A percentile compares a stretch with the other conserved stretches of the same genome.
Evolutionary conservation across 2,113 vertebrate genomes (phyloP).

Genomic region (Chaetops frenatus): DNA sequence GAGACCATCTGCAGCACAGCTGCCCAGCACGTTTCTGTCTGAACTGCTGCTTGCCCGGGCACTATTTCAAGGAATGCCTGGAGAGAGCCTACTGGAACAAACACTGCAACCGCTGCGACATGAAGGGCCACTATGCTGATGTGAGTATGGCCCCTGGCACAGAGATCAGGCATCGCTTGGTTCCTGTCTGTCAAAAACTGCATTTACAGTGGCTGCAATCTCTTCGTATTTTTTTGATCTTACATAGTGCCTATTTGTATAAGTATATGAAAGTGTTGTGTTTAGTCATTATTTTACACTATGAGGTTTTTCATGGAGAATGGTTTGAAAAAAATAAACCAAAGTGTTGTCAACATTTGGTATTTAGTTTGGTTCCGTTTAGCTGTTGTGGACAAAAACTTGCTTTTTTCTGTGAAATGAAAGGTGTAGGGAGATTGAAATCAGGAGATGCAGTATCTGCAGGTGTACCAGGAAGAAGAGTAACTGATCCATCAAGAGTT

Average conservation of each 20-base stretch:
- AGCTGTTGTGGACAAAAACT: neutral
- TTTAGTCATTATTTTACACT: neutral
- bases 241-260: fast-evolving
- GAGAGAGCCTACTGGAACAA: conserved; percentile 82
- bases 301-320: neutral
- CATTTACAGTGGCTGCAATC: no score
- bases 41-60: conserved; percentile 86
- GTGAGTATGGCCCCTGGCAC: conserved; percentile 75
- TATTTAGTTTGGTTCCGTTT: neutral
- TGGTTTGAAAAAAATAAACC: neutral
- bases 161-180: fast-evolving
- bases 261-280: neutral
- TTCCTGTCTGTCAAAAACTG: neutral
- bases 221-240: neutral
- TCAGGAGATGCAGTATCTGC: fast-evolving
- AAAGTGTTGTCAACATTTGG: neutral
- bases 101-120: conserved; percentile 84
- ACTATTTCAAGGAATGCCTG: conserved; percentile 75
- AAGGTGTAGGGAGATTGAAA: neutral
- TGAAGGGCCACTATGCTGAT: conserved; percentile 87
- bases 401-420: neutral
- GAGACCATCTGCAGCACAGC: conserved; percentile 69
- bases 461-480: neutral
- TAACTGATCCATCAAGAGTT: neutral
- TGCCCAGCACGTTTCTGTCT: conserved; percentile 84